Evolutionary conservation across 2,797 vertebrate species (phyloP).

Genomic region (Emydoidea blandingii): DNA sequence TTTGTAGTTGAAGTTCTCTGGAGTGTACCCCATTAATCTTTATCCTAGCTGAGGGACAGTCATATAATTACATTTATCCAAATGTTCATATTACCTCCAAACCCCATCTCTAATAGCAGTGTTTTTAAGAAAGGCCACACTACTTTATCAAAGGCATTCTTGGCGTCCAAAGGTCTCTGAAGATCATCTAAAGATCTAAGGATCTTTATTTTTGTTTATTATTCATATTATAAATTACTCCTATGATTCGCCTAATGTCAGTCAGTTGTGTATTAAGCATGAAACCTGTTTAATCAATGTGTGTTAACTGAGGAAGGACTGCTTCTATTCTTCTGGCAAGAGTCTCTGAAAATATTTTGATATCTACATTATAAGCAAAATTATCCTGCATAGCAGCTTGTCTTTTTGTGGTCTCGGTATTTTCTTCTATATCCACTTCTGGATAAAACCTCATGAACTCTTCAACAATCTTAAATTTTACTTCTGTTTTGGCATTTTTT

Average conservation of each 20-base stretch:
- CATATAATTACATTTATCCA: neutral
- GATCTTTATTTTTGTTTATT: neutral
- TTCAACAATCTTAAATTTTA: neutral
- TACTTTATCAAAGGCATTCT: neutral
- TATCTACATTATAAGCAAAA: neutral
- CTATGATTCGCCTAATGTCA: neutral
- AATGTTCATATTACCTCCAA: neutral
- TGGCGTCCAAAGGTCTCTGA: neutral
- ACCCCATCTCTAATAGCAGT: neutral
- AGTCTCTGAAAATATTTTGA: neutral
- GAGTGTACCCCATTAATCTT: neutral
- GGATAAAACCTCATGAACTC: constrained; percentile 22
- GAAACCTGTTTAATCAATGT: neutral
- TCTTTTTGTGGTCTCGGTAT: constrained; percentile 3
- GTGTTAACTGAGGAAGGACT: fast-evolving
- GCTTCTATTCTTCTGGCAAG: neutral
- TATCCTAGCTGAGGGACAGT: neutral
- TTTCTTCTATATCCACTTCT: neutral
- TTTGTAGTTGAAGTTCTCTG: neutral
- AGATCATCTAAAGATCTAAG: no score
- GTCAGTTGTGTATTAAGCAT: neutral
- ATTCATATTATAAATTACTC: neutral
- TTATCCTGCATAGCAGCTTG: neutral
- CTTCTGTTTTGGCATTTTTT: constrained; percentile 34
- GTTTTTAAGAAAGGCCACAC: neutral